Conservation (phyloP, 2,797 vertebrate genomes). For the Sebastes alutus region DNA sequence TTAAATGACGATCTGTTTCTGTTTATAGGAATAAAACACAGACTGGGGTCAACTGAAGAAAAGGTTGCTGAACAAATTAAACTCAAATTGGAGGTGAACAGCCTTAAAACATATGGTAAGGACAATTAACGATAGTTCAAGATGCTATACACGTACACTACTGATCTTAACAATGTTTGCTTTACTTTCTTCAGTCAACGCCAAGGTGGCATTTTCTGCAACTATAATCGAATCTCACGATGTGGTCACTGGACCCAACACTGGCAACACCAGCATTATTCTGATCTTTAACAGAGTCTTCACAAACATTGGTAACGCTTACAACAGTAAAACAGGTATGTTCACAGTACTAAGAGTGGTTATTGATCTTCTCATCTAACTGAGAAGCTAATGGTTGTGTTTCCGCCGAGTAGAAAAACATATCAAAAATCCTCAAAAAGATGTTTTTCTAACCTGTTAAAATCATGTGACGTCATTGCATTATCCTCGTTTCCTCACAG, state of each 20-base stretch:
- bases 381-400: neutral
- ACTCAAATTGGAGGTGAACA: neutral
- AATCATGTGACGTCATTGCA: neutral
- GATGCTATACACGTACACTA: neutral
- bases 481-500: neutral
- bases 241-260: constrained; percentile 4
- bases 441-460: neutral
- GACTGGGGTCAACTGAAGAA: neutral
- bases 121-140: neutral
- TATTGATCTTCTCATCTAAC: neutral
- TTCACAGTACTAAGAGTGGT: neutral
- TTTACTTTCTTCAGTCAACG: neutral
- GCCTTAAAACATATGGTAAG: neutral
- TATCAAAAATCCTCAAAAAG: neutral
- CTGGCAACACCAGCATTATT: fast-evolving
- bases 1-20: neutral
- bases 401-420: no score
- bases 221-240: fast-evolving
- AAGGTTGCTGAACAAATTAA: neutral
- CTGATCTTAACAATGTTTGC: neutral
- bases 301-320: constrained; percentile 15
- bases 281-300: constrained; percentile 25
- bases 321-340: constrained; percentile 13
- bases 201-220: constrained; percentile 34
- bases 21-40: neutral